Base-by-base conservation (phyloP, 2,888 invertebrate species). In the Tenthredo scrophulariae region DNA sequence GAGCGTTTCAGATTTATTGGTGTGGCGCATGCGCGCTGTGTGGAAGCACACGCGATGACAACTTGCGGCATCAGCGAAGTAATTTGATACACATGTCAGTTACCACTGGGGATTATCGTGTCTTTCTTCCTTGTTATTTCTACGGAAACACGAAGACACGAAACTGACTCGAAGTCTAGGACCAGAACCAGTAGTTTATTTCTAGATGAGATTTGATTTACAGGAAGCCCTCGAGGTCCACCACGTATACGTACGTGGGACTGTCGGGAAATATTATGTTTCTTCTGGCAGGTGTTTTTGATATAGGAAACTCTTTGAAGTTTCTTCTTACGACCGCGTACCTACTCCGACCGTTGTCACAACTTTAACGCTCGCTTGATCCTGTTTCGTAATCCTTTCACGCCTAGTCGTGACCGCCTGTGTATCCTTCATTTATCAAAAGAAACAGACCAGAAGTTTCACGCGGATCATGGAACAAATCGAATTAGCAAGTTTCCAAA, bases 41-140 rank as follows among this genome's bases (percentile, higher is more conserved):
- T 62, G 85, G 85, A 79, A 86, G 86, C 85, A 84, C 50, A 85
- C 86, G 85, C 86, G 86, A 86, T 85, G 86, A 86, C 86, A 86
- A 85, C 86, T 85, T 77, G 62, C 85, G 50, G 77, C 86, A 46
- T 70, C 58, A 40, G 72, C 85, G 70, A 67, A 70, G 85, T 82
- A 85, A 83, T 85, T 72, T 43, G 85, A 85, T 85, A 85, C 80
- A 77, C 50, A 80, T 67, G 85, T 85, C 80, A 67, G 67, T 80
- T 67, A 80, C 83, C 83, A 29, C 83, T 22, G 62, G 37, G 83
- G 83, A 83, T 83, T 83, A 83, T 70, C 70, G 83, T 83, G 65
- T 67, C 83, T 83, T 83, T 6, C 46, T 83, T 83, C 67, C 67
- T 83, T 83, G 83, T 67, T 83, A 50, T 46, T 65, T 83, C 46